A percentile compares a stretch with the other conserved stretches of the same genome.
These are phyloP conservation scores for Maccullochella peelii DNA, from an alignment of 2,113 vertebrate species.

Conservation along the genomic window DNA sequence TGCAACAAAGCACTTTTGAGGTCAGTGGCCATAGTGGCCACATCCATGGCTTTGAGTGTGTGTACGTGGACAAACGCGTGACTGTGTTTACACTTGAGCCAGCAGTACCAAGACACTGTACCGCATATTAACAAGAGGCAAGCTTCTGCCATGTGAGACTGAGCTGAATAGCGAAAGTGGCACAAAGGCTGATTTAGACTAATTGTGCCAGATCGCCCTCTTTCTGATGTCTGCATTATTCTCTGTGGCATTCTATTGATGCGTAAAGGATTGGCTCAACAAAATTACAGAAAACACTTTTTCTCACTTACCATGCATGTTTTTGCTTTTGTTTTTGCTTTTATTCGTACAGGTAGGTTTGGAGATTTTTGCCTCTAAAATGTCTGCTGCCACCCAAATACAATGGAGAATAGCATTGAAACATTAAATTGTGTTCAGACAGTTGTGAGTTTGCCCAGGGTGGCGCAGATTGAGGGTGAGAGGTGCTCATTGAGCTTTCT, in stretches of 20 bases:
- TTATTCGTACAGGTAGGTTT: not conserved
- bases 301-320: not conserved
- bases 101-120: slow-evolving; percentile 25
- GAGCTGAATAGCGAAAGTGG: slow-evolving; percentile 31
- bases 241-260: not conserved
- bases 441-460: not conserved
- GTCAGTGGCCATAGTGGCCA: slow-evolving; percentile 42
- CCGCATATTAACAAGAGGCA: slow-evolving; percentile 4
- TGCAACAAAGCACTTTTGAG: slow-evolving; percentile 50
- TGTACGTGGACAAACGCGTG: slow-evolving; percentile 45
- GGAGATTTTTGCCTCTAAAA: not conserved
- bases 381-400: not conserved
- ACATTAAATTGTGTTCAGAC: not conserved
- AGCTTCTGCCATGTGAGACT: slow-evolving; percentile 41
- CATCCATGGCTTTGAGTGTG: slow-evolving; percentile 26
- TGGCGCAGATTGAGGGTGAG: not conserved
- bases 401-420: not conserved
- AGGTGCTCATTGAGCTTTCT: not conserved
- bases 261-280: not conserved
- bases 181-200: slow-evolving; percentile 39
- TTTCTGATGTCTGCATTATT: slow-evolving; percentile 8
- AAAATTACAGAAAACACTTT: not conserved
- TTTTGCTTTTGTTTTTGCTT: not conserved
- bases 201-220: slow-evolving; percentile 17
- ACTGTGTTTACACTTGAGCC: slow-evolving; percentile 41